These are phyloP conservation scores for Subanguina moxae DNA, from an alignment of 1,140 invertebrate species.

Conservation along the genomic window DNA sequence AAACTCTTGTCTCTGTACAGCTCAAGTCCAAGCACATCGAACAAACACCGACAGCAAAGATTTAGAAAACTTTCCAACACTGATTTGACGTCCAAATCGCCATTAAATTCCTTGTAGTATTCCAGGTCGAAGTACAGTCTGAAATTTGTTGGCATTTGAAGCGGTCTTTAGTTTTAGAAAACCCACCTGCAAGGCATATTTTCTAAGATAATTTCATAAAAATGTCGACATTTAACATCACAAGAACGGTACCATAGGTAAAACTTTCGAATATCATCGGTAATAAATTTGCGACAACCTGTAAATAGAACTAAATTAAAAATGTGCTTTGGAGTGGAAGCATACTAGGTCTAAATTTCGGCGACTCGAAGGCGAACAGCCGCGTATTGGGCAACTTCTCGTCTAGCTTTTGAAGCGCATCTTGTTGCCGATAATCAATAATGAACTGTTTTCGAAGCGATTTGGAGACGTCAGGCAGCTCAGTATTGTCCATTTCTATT, in stretches of 20 bases:
- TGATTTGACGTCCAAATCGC: not conserved
- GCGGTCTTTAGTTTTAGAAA: no score
- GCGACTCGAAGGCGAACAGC: constrained; percentile 4
- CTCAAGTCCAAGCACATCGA: not conserved
- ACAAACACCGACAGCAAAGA: not conserved
- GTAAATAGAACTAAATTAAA: not conserved
- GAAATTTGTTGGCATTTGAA: no score
- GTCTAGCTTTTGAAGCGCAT: no score
- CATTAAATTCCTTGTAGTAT: constrained; percentile 11
- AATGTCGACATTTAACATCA: not conserved
- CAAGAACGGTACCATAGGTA: constrained; percentile 5
- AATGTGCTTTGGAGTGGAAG: not conserved
- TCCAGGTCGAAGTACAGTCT: constrained; percentile 15
- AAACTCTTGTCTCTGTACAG: constrained; percentile 3
- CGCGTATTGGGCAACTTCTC: not conserved
- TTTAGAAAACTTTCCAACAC: not conserved
- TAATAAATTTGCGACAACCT: constrained; percentile 6
- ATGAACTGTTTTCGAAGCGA: no score
- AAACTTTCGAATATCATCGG: not conserved
- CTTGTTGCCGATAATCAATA: no score
- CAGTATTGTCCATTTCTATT: no score
- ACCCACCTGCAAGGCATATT: not conserved
- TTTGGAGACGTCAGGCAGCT: no score
- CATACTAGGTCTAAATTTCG: constrained; percentile 5
- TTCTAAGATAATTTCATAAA: constrained; percentile 16